These are phyloP conservation scores for Homarus gammarus DNA, from an alignment of 2,888 invertebrate genomes.

Conservation along the genomic window DNA sequence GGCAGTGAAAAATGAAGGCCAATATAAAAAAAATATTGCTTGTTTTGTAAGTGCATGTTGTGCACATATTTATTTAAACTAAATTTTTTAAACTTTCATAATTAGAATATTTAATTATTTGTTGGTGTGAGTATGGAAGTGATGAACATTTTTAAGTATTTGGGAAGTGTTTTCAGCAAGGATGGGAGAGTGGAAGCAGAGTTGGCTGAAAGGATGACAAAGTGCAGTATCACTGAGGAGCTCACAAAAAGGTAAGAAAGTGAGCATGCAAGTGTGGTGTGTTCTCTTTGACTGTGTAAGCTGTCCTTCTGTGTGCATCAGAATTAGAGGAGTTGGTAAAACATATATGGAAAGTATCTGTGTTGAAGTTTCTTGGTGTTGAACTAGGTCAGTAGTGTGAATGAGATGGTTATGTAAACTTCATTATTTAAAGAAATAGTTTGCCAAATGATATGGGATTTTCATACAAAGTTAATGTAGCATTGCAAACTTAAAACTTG, in stretches of 20 bases:
- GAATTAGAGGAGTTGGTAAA: neutral
- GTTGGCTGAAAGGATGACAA: constrained; percentile 48
- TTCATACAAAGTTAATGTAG: too few species aligned
- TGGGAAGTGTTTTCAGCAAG: constrained; percentile 61
- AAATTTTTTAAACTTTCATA: neutral
- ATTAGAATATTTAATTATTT: constrained; percentile 22
- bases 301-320: neutral
- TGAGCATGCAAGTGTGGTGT: constrained; percentile 14
- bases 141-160: constrained; percentile 39
- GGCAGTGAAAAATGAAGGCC: neutral
- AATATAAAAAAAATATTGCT: neutral
- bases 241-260: constrained; percentile 46
- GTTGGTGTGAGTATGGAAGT: constrained; percentile 19
- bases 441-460: too few species aligned
- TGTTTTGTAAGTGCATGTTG: neutral
- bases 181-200: constrained; percentile 56
- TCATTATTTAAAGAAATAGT: too few species aligned
- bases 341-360: too few species aligned
- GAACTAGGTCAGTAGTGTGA: too few species aligned
- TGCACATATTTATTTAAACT: neutral
- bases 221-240: constrained; percentile 49
- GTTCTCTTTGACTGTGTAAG: neutral
- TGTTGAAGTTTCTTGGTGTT: constrained; percentile 3
- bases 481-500: too few species aligned
- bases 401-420: too few species aligned